These are phyloP conservation scores for Pristionchus entomophagus DNA, from an alignment of 2,888 invertebrate genomes.

Conservation along the genomic window DNA sequence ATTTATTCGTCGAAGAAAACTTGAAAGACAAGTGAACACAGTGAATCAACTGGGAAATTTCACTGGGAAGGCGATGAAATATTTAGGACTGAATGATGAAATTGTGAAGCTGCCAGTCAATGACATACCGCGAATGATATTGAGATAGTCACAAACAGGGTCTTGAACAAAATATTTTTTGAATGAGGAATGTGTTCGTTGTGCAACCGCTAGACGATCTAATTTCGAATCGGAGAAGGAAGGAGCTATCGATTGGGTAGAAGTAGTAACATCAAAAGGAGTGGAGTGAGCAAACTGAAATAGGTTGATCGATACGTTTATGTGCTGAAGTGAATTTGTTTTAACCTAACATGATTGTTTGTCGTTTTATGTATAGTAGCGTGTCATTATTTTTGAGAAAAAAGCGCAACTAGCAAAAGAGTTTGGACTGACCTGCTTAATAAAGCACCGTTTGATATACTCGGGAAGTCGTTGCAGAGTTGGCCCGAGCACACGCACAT, in stretches of 20 bases:
- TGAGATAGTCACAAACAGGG: neutral
- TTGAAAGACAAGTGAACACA: neutral
- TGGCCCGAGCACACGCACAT: conserved; percentile 73
- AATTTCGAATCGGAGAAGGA: neutral
- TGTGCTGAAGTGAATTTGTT: too few species aligned
- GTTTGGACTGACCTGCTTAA: neutral
- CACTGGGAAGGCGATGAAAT: neutral
- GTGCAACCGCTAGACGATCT: neutral
- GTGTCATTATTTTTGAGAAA: too few species aligned
- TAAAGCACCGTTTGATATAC: conserved; percentile 49
- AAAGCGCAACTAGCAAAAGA: too few species aligned
- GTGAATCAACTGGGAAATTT: conserved; percentile 14
- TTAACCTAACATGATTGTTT: neutral
- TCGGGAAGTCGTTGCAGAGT: conserved; percentile 74
- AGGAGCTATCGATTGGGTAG: neutral
- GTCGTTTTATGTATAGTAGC: neutral
- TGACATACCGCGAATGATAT: conserved; percentile 26
- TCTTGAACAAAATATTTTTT: neutral
- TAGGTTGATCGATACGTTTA: neutral
- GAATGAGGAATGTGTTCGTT: neutral
- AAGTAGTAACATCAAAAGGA: neutral
- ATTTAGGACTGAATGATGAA: neutral
- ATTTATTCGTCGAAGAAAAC: neutral
- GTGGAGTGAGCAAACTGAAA: neutral
- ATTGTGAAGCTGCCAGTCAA: neutral